Base-by-base conservation (phyloP, 2,888 invertebrate species). In the Sturmia bella region DNA sequence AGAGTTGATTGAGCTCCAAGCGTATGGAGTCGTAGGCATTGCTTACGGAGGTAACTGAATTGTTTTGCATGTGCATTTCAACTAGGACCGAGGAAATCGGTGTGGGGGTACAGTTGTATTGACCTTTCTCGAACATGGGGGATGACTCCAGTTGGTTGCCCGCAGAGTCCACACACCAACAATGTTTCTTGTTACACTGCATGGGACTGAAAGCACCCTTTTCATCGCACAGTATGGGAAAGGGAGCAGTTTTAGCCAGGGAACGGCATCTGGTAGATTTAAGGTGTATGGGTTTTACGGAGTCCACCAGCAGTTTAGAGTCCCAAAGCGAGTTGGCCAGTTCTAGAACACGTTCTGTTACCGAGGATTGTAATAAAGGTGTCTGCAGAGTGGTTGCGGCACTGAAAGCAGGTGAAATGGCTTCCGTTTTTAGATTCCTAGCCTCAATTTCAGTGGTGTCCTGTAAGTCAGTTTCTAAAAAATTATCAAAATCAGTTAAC, bases 111-210 rank as follows among this genome's bases (percentile, higher is more conserved):
- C 95, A 95, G 57, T 92, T 91, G 57, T 91, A 92, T 59, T 93
- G 92, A 39, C 93, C 94, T 2, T 82, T 84, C 15, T 91, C 88
- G 86, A 95, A 95, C 9, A 93, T 93, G 80, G 92, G 92, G 0
- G 93, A 93, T 13, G 93, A 92, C 12, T 93, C 92, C 21, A 95
- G 87, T 86, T 94, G 94, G 87, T 95, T 95, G 32, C 95, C 95
- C 0, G 96, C 96, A 78, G 96, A 96, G 89, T 97, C 96, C 3
- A 96, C 96, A 89, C 97, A 97, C 96, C 96, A 96, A 89, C 96
- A 96, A 15, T 84, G 52, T 63, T 84, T 84, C 11, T 92, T 93
- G 21, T 94, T 93, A 87, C 96, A 96, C 87, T 96, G 96, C 0
- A 93, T 94, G 0, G 96, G 94, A 1, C 93, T 91, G 89, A 96